A percentile compares a stretch with the other conserved stretches of the same genome.
phyloP scores from a whole-genome alignment of 2,888 invertebrate species.

The Drosophila greeni region DNA sequence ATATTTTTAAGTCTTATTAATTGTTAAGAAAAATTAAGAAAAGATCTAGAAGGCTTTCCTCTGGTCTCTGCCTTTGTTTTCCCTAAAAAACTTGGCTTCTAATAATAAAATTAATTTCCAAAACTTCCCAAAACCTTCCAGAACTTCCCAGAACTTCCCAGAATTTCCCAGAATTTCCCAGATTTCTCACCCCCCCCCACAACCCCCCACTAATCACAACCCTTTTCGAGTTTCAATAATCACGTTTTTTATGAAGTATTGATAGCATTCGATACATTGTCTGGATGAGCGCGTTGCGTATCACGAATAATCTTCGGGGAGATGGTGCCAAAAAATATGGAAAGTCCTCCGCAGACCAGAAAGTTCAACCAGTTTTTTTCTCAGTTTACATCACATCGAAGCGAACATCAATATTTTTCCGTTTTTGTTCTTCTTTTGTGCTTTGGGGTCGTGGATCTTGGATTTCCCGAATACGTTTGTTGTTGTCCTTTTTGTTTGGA shows the following conservation, averaged over 20 bases:
- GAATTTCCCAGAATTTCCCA: too few species aligned
- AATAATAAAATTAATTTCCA: too few species aligned
- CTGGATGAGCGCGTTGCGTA: background rate
- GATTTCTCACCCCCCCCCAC: too few species aligned
- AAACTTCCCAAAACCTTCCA: too few species aligned
- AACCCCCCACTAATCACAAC: background rate
- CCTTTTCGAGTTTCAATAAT: background rate
- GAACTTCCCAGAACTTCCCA: too few species aligned
- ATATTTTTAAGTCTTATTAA: too few species aligned
- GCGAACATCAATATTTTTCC: conserved; percentile 6
- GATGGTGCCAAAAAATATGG: background rate
- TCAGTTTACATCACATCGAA: conserved; percentile 2
- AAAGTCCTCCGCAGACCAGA: conserved; percentile 10
- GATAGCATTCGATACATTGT: conserved; percentile 11
- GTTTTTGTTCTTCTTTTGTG: background rate
- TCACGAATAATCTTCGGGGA: background rate
- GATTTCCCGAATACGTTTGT: background rate
- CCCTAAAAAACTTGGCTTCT: too few species aligned
- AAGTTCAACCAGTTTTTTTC: conserved; percentile 9
- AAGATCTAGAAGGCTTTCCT: too few species aligned
- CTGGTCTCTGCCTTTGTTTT: too few species aligned
- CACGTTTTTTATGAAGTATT: conserved; percentile 7
- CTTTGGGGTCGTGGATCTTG: background rate
- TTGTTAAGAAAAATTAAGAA: too few species aligned
- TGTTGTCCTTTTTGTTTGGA: background rate